Evolutionary conservation across 92 coral and sea anemone genomes (phyloP), one percentile per base, ranked within the genome.

Genomic region (Paragorgia papillata): DNA sequence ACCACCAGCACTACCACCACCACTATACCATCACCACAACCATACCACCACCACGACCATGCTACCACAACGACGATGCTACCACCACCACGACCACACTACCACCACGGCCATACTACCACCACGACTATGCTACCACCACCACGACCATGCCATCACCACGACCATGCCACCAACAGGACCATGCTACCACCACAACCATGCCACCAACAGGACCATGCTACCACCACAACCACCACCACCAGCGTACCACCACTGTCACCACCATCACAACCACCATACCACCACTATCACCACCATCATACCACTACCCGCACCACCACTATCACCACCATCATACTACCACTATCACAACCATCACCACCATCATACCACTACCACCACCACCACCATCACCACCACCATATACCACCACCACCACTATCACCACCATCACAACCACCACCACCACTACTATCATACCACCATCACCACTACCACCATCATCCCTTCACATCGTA

Each of bases 381-480:
- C n/a, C n/a, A n/a, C n/a, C n/a, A 46, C 15, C 53, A 46, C n/a
- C 53, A 46, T 46, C 53, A 46, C n/a, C 53, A 46, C 53, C 53
- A 46, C n/a, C 9, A 46, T 15, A n/a, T n/a, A 46, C 15, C n/a
- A 46, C n/a, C 53, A 46, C n/a, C n/a, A 46, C n/a, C 53, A 46
- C n/a, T n/a, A 46, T 15, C 53, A 46, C n/a, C 15, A 46, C 15
- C 53, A 46, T 46, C 53, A 46, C n/a, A 9, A 46, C 15, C 53
- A 46, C n/a, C 53, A 46, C 53, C 53, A 46, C n/a, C 9, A 46
- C n/a, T n/a, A 46, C 15, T 15, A 46, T 15, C 53, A 46, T 15
- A 46, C 15, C 53, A 46, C n/a, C 53, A 46, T 46, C 53, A 46
- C n/a, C 53, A 46, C 53, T n/a, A 46, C n/a, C 9, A 46, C n/a